phyloP scores from a whole-genome alignment of 2,888 invertebrate genomes.

The Odontocerum albicorne region DNA sequence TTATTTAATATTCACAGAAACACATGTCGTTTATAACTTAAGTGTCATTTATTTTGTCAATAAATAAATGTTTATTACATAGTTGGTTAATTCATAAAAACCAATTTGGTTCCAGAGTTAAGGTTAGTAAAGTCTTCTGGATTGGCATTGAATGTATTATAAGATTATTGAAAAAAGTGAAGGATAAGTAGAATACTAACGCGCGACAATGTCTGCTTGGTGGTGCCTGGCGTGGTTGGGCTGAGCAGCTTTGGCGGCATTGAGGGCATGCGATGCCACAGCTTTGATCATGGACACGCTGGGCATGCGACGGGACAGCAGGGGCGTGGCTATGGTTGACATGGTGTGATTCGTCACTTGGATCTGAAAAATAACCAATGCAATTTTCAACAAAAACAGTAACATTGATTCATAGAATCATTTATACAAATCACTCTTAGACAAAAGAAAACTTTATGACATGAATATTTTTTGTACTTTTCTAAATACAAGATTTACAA shows the following conservation, averaged over 20 bases:
- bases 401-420: too few species aligned
- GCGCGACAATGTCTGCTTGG: slow-evolving; percentile 7
- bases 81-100: too few species aligned
- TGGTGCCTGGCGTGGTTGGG: slow-evolving; percentile 25
- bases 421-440: too few species aligned
- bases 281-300: slow-evolving; percentile 52
- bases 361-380: slow-evolving; percentile 44
- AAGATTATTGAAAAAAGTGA: too few species aligned
- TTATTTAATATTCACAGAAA: too few species aligned
- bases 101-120: neutral
- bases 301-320: slow-evolving; percentile 54
- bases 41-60: too few species aligned
- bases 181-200: neutral
- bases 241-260: slow-evolving; percentile 43
- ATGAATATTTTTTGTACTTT: too few species aligned
- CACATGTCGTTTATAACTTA: too few species aligned
- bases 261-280: slow-evolving; percentile 49
- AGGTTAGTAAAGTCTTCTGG: neutral
- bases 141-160: neutral
- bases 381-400: slow-evolving; percentile 23
- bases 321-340: slow-evolving; percentile 24
- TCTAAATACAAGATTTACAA: too few species aligned
- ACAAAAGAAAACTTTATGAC: too few species aligned
- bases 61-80: too few species aligned
- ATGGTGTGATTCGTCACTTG: slow-evolving; percentile 41